phyloP scores from a whole-genome alignment of 2,113 vertebrate genomes.

The Strix uralensis region DNA sequence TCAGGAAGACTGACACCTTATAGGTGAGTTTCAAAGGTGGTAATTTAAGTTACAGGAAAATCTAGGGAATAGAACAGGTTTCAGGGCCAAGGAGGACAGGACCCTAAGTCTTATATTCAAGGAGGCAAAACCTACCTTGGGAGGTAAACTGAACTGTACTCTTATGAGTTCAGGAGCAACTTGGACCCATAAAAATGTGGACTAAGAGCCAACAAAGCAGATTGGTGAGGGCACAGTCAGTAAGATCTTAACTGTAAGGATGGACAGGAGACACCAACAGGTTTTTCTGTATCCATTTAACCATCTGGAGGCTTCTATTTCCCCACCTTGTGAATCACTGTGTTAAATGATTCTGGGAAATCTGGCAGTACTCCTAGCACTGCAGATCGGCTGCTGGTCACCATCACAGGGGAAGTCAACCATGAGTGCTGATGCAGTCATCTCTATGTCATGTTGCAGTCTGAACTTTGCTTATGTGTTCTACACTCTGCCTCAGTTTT shows the following conservation, averaged over 20 bases:
- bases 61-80: background rate
- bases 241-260: background rate
- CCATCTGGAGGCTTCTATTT: background rate
- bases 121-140: background rate
- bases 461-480: background rate
- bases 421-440: background rate
- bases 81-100: background rate
- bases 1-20: background rate
- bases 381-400: background rate
- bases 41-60: background rate
- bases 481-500: background rate
- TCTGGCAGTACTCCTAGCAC: background rate
- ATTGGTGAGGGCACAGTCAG: background rate
- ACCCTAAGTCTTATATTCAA: background rate
- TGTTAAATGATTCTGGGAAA: background rate
- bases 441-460: background rate
- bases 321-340: background rate
- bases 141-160: background rate
- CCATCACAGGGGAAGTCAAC: background rate
- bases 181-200: background rate
- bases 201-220: background rate
- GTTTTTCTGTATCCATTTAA: background rate
- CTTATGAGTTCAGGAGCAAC: background rate
- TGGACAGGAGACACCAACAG: background rate
- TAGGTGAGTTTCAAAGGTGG: background rate